Evolutionary conservation across 2,113 vertebrate genomes (phyloP), one percentile per base, ranked within the genome.

Genomic region (Hepsetus odoe): DNA sequence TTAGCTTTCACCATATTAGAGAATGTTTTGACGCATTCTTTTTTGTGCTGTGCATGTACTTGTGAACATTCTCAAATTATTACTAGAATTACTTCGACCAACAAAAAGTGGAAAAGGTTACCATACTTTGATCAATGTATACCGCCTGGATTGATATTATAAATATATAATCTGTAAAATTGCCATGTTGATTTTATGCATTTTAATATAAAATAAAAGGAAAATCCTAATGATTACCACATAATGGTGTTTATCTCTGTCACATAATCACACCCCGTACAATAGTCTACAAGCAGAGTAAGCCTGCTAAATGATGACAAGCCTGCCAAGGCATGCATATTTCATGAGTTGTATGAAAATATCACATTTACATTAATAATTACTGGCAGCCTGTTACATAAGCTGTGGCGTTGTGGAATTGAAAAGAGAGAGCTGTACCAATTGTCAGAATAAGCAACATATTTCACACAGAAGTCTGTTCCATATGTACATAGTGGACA

Each of bases 291-390:
- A n/a, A 64, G 75, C 71, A 81, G 68, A 79, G 51, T 53, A 61
- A 9, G n/a, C 32, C 28, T 62, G 33, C 80, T 90, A 85, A 87
- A 80, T 90, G 80, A 89, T 77, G 83, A 77, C 28, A 66, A 74
- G 75, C 80, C 74, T 79, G 74, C 77, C 72, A 85, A 75, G 76
- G 42, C 80, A 86, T 91, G 62, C 88, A 87, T 88, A 82, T 78
- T 87, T 85, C 81, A 88, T 83, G 82, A 86, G 78, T 62, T 68
- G 76, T 86, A 85, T 80, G 80, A 79, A 89, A 91, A 92, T 87
- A 87, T 86, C 85, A 88, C 58, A 90, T 91, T 86, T 88, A 80
- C 88, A 90, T 90, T 73, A 89, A 86, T 91, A 84, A 89, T 86
- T 79, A 79, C 77, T 79, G 77, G 55, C 77, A 73, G 59, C 56